A percentile compares a stretch with the other conserved stretches of the same genome.
Conservation (phyloP, 2,797 vertebrate genomes). For the Sparidentex hasta region DNA sequence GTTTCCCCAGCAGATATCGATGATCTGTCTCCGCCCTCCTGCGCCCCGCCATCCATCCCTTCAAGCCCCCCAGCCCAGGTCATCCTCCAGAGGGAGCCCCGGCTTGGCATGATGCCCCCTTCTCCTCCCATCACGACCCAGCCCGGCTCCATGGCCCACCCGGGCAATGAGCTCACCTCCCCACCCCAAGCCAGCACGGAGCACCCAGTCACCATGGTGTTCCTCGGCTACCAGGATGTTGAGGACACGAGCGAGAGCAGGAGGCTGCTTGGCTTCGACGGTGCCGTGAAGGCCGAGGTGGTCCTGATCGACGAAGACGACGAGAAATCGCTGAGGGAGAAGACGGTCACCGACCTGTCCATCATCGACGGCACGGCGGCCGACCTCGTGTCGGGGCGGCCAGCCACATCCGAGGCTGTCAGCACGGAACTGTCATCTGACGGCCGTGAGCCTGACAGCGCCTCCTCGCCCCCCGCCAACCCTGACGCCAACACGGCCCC, state of each 20-base stretch:
- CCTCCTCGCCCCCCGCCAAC: constrained; percentile 74
- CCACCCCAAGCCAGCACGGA: constrained; percentile 85
- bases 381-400: constrained; percentile 93
- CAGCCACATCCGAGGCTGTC: constrained; percentile 89
- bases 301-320: constrained; percentile 97
- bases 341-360: constrained; percentile 96
- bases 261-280: constrained; percentile 94
- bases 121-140: constrained; percentile 77
- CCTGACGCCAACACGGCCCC: constrained; percentile 60
- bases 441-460: constrained; percentile 92
- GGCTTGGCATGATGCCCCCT: constrained; percentile 91
- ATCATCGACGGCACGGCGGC: constrained; percentile 94
- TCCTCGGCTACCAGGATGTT: constrained; percentile 96
- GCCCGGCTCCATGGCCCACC: constrained; percentile 67
- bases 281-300: constrained; percentile 95
- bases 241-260: constrained; percentile 94
- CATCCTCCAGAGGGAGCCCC: constrained; percentile 90
- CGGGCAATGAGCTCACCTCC: constrained; percentile 68
- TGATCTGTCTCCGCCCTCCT: constrained; percentile 84
- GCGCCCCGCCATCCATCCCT: constrained; percentile 78
- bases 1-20: constrained; percentile 76
- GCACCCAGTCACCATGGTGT: constrained; percentile 97
- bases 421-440: constrained; percentile 97
- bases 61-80: constrained; percentile 88
- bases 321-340: constrained; percentile 95